Evolutionary conservation across 2,888 invertebrate genomes (phyloP).

Genomic region (Odontothrips loti): DNA sequence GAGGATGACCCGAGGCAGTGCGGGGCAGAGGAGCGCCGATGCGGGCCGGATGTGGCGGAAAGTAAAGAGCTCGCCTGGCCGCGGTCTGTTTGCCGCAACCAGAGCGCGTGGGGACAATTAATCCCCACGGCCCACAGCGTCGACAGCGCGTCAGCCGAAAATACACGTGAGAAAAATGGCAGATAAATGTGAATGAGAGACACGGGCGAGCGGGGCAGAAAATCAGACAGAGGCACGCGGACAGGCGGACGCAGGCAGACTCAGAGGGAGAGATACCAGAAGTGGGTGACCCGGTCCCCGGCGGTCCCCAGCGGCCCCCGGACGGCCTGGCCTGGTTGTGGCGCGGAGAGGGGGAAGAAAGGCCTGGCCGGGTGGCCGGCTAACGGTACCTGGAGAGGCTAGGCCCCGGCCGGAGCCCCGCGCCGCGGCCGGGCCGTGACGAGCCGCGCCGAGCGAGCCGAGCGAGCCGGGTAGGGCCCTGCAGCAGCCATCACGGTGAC

Average conservation of each 20-base stretch:
- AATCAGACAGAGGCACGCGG: not conserved
- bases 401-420: not conserved
- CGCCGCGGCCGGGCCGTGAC: not conserved
- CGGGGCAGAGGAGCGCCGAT: too few relatives aligned
- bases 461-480: not conserved
- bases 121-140: too few relatives aligned
- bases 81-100: too few relatives aligned
- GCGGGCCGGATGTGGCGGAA: too few relatives aligned
- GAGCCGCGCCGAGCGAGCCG: not conserved
- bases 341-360: not conserved
- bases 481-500: too few relatives aligned
- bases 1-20: too few relatives aligned
- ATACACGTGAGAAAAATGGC: not conserved
- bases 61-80: too few relatives aligned
- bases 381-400: conserved; percentile 23
- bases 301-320: not conserved
- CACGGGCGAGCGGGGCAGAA: not conserved
- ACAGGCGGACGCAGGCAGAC: not conserved
- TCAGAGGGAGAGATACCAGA: not conserved
- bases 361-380: conserved; percentile 9
- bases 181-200: not conserved
- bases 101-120: too few relatives aligned
- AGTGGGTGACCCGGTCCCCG: conserved; percentile 21
- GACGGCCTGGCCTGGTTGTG: not conserved
- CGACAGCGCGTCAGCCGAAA: too few relatives aligned